phyloP scores from a whole-genome alignment of 2,113 vertebrate genomes.

The Alligator sinensis region DNA sequence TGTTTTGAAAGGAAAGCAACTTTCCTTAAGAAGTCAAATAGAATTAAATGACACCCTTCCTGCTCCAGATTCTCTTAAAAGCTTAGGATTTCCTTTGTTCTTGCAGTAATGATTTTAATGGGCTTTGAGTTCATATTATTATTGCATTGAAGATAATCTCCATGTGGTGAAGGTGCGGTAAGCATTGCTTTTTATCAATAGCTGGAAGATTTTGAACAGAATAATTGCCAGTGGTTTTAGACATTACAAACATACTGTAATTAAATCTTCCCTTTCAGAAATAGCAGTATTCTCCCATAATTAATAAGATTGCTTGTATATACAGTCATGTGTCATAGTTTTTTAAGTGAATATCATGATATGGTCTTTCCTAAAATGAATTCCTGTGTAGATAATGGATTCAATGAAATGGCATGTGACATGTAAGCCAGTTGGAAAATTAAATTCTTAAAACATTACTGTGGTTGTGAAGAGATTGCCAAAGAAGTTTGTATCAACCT shows the following conservation, averaged over 20 bases:
- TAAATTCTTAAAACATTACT: constrained; percentile 13
- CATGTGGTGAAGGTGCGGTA: constrained; percentile 35
- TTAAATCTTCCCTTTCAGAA: not conserved
- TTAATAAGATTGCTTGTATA: not conserved
- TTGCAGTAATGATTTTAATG: constrained; percentile 34
- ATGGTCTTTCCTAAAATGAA: not conserved
- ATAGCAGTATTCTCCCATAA: not conserved
- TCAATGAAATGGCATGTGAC: not conserved
- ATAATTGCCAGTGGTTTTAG: not conserved
- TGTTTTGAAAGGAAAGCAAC: constrained; percentile 2
- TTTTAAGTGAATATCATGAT: not conserved
- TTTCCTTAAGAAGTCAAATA: constrained; percentile 17
- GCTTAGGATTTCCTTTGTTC: constrained; percentile 44
- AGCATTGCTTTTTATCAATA: not conserved
- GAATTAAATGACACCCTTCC: constrained; percentile 17
- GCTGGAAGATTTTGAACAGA: not conserved
- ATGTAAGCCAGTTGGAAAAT: not conserved
- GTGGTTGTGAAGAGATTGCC: constrained; percentile 1
- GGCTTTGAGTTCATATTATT: constrained; percentile 31
- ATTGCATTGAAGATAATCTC: constrained; percentile 35
- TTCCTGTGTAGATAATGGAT: not conserved
- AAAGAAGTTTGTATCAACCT: constrained; percentile 52
- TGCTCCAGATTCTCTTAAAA: constrained; percentile 40
- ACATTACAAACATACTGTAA: not conserved
- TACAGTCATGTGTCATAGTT: not conserved